These are phyloP conservation scores for Trissolcus japonicus DNA, from an alignment of 2,888 invertebrate species.

Conservation along the genomic window DNA sequence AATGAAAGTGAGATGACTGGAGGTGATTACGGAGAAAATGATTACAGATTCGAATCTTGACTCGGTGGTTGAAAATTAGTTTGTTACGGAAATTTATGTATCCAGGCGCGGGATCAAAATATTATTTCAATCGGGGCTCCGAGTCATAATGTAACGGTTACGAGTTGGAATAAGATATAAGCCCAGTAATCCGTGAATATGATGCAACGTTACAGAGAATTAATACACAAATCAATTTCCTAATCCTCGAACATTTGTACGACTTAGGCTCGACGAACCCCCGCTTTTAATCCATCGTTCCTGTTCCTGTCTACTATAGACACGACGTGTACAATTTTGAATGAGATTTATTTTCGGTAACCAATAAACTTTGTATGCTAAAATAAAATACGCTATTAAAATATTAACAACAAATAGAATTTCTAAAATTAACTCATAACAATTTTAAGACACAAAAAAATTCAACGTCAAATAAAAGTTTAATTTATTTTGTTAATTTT, in stretches of 20 bases:
- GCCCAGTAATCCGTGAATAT: conserved; percentile 24
- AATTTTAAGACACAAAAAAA: too few species aligned
- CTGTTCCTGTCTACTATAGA: not conserved
- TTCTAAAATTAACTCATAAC: too few species aligned
- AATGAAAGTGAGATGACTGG: not conserved
- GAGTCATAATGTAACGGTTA: not conserved
- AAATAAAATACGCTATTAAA: too few species aligned
- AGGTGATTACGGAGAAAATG: too few species aligned
- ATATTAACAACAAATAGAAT: too few species aligned
- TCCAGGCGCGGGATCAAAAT: not conserved
- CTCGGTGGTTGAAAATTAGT: too few species aligned
- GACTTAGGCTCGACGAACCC: conserved; percentile 13
- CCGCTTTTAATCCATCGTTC: conserved; percentile 5
- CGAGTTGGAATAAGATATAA: conserved; percentile 3
- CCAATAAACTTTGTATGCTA: too few species aligned
- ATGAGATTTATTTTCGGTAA: too few species aligned
- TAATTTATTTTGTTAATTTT: too few species aligned
- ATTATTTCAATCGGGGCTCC: not conserved
- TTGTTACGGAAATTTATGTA: too few species aligned
- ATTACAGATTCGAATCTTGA: too few species aligned
- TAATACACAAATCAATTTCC: conserved; percentile 32
- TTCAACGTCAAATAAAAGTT: too few species aligned
- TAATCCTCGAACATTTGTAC: conserved; percentile 36
- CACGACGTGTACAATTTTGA: not conserved
- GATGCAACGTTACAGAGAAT: conserved; percentile 10